A percentile compares a stretch with the other conserved stretches of the same genome.
phyloP scores from a whole-genome alignment of 2,113 vertebrate genomes.

The Odocoileus hemionus region DNA sequence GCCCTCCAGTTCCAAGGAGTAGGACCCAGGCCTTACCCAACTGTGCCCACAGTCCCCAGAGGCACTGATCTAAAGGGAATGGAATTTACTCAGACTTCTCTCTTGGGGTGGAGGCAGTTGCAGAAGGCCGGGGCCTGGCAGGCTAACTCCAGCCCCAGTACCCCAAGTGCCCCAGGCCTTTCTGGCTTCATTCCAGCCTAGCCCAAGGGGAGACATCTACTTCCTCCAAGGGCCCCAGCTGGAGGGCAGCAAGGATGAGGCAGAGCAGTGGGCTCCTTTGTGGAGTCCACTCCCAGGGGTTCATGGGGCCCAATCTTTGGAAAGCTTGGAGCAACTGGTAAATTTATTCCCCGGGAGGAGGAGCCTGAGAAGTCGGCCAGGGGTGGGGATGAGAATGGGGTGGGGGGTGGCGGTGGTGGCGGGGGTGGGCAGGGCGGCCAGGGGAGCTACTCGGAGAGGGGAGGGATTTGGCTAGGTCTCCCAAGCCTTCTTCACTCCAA shows the following conservation, averaged over 20 bases:
- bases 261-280: not conserved
- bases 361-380: conserved; percentile 61
- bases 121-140: conserved; percentile 55
- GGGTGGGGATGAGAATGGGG: not conserved
- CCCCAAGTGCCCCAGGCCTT: conserved; percentile 45
- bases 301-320: conserved; percentile 53
- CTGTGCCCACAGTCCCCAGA: conserved; percentile 42
- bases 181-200: conserved; percentile 48
- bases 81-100: conserved; percentile 62
- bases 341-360: conserved; percentile 73
- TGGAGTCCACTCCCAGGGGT: conserved; percentile 28
- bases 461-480: conserved; percentile 72
- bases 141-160: conserved; percentile 42
- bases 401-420: not conserved
- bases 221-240: conserved; percentile 26
- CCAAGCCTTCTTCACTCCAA: conserved; percentile 65
- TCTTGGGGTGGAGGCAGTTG: conserved; percentile 64
- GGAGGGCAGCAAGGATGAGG: not conserved
- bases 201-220: conserved; percentile 39
- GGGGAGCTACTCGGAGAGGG: conserved; percentile 46
- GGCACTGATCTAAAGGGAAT: conserved; percentile 52
- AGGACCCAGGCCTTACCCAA: conserved; percentile 40
- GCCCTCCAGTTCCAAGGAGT: not conserved
- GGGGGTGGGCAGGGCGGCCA: not conserved
- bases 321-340: conserved; percentile 57